phyloP scores from a whole-genome alignment of 1,140 invertebrate species.

The Lysiphlebus fabarum region DNA sequence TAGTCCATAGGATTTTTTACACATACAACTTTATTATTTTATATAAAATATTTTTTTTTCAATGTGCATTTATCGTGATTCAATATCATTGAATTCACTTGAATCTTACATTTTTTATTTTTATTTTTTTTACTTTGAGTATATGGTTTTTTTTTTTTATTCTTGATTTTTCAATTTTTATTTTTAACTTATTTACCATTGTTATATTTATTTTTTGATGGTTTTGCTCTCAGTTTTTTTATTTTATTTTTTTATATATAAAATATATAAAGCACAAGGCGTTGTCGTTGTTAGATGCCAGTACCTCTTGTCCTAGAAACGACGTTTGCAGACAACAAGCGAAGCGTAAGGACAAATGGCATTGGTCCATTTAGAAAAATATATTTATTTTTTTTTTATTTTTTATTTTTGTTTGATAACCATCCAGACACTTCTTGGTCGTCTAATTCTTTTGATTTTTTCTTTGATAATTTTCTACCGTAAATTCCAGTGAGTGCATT shows the following conservation, averaged over 20 bases:
- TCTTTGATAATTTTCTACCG: constrained; percentile 9
- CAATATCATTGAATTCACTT: constrained; percentile 19
- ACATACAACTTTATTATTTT: too few species aligned
- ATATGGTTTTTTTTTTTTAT: not conserved
- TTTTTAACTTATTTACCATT: not conserved
- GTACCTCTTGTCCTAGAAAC: constrained; percentile 11
- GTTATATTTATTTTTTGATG: not conserved
- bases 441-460: constrained; percentile 11
- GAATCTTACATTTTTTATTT: constrained; percentile 6
- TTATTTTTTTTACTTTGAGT: not conserved
- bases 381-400: not conserved
- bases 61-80: constrained; percentile 12
- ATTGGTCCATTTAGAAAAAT: constrained; percentile 16
- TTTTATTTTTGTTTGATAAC: not conserved
- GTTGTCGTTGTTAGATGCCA: not conserved
- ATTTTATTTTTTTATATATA: too few species aligned
- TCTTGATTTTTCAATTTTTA: not conserved
- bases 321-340: constrained; percentile 12
- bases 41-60: constrained; percentile 1
- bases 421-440: not conserved
- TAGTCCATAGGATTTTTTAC: not conserved
- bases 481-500: constrained; percentile 5
- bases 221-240: constrained; percentile 1
- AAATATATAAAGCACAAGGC: not conserved
- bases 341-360: constrained; percentile 23